phyloP scores from a whole-genome alignment of 2,797 vertebrate species.

The Pipistrellus pygmaeus region DNA sequence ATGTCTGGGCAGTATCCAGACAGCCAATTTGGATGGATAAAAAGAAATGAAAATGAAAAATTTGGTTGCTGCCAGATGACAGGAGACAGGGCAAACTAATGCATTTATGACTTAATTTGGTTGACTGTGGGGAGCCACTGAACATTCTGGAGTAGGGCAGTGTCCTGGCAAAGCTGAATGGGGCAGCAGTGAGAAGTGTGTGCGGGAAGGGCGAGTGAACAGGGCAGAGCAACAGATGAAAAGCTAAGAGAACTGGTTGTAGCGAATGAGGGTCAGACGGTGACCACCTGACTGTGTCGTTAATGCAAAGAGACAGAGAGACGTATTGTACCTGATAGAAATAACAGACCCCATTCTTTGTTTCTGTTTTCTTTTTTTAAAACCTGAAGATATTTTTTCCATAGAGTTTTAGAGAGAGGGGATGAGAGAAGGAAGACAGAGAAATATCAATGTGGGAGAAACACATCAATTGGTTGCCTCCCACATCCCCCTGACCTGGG shows the following conservation, averaged over 20 bases:
- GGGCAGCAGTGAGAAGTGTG: not conserved
- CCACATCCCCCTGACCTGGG: too few species aligned
- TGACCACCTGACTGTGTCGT: not conserved
- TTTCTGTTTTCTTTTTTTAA: not conserved
- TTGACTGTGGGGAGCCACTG: not conserved
- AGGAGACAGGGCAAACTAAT: not conserved
- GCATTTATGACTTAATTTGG: constrained; percentile 2
- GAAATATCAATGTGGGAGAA: too few species aligned
- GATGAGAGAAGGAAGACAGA: too few species aligned
- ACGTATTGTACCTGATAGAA: not conserved
- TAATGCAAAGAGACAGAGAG: constrained; percentile 34
- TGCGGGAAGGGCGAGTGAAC: not conserved
- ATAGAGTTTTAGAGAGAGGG: too few species aligned
- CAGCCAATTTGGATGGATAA: not conserved
- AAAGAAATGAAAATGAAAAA: not conserved
- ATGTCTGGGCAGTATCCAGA: not conserved
- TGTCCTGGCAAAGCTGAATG: not conserved
- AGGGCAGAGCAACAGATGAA: not conserved
- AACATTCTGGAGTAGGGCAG: not conserved
- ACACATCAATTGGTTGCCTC: too few species aligned
- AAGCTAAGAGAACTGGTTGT: not conserved
- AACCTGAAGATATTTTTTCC: too few species aligned
- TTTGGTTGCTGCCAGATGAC: not conserved
- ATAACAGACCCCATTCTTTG: not conserved
- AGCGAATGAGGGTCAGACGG: not conserved